Evolutionary conservation across 2,797 vertebrate species (phyloP), one percentile per base, ranked within the genome.

Genomic region (Myotis vivesi): DNA sequence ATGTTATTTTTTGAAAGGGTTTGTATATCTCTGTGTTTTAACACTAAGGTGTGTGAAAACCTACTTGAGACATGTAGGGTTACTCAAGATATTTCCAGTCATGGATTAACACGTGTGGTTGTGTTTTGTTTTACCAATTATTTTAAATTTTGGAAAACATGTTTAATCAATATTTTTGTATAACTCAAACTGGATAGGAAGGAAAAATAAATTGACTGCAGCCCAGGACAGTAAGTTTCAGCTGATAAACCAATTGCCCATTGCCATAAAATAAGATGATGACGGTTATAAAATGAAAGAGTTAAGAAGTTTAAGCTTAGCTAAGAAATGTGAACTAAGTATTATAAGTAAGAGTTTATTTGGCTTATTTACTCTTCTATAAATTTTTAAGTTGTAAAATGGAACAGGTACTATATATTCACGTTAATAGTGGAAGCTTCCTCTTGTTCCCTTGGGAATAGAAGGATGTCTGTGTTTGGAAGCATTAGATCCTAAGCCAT

Each of bases 181-280:
- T 57, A 81, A 94, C 75, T 91, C 19, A 77, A 64, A 76, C 62
- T 94, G 7, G 7, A 1, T 72, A 87, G 22, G 62, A 92, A 79
- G 55, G 83, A 87, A 73, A 51, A 84, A 81, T n/a, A 66, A 76
- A 33, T 33, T 68, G 25, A 49, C 9, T 77, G 13, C 28, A 55
- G 94, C 51, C 41, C 6, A 46, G 80, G 38, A 87, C 6, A 73
- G 4, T 62, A 44, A 53, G 23, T 76, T 84, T 87, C 38, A 69
- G 33, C 44, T 84, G 6, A 82, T 72, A 94, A 94, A 89, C 4
- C 41, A 83, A 28, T 72, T 68, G 11, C 15, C 23, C 17, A 33
- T 72, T 68, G 38, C n/a, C 68, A 55, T 93, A 84, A 91, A 88
- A 36, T 86, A 83, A 91, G 92, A 38, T 81, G 15, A 64, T 87